Evolutionary conservation across 92 coral and sea anemone genomes (phyloP).

Genomic region (Blastomussa wellsi): DNA sequence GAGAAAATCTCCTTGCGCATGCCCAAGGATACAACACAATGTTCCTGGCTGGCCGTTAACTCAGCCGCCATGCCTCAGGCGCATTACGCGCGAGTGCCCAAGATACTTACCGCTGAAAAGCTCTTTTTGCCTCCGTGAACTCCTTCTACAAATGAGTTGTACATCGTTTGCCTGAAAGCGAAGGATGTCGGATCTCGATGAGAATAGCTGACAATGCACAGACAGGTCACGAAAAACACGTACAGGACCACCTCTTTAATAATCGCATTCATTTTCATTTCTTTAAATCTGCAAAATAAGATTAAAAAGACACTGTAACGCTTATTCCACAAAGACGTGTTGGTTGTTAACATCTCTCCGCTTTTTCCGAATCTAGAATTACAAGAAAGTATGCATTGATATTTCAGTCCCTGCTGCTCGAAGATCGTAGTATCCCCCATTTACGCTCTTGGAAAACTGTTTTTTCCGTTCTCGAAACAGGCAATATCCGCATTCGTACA

Average conservation of each 20-base stretch:
- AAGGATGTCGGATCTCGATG: slow-evolving; percentile 88
- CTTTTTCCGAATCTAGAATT: background rate
- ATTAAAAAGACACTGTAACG: background rate
- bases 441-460: too few relatives aligned
- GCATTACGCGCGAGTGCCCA: too few relatives aligned
- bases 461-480: too few relatives aligned
- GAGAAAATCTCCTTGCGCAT: too few relatives aligned
- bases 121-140: slow-evolving; percentile 68
- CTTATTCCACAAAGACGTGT: background rate
- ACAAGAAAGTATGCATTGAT: background rate
- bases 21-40: too few relatives aligned
- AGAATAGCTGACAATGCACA: slow-evolving; percentile 86
- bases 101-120: slow-evolving; percentile 71
- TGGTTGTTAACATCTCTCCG: background rate
- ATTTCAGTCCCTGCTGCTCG: too few relatives aligned
- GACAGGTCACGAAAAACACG: slow-evolving; percentile 81
- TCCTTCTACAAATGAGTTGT: slow-evolving; percentile 71
- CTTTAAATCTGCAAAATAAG: slow-evolving; percentile 76
- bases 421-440: too few relatives aligned
- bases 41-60: too few relatives aligned
- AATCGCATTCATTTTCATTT: slow-evolving; percentile 84
- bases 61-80: too few relatives aligned
- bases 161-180: slow-evolving; percentile 72
- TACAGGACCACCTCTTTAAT: slow-evolving; percentile 85
- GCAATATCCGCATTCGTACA: too few relatives aligned